Evolutionary conservation across 1,140 invertebrate genomes (phyloP), one percentile per base, ranked within the genome.

Genomic region (Druon quercuslanigerum): DNA sequence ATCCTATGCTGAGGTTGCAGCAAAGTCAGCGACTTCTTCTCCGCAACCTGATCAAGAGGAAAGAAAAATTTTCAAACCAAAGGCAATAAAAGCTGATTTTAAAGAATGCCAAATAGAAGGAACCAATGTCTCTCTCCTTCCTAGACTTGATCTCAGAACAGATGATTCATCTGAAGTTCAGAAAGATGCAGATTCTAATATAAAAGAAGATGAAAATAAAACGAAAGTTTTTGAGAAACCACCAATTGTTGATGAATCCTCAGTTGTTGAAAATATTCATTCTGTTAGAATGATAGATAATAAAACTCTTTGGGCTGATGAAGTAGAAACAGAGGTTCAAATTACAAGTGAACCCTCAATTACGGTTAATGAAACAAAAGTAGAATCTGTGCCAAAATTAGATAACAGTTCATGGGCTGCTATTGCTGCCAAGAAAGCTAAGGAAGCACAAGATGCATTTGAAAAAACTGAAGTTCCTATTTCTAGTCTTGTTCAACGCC

Each of bases 1-100:
- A 89, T 93, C 93, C 7, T 94, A 94, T 76, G 93, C 93, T 51
- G 91, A 92, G 87, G 91, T 94, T 14, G 89, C 94, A 14, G 92
- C 93, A 19, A 91, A 91, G 82, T 90, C 89, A 4, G 77, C 75
- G 13, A 74, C 60, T 60, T 71, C 76, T 11, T 79, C 82, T 7
- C 78, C 84, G 0, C 83, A 84, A 56, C 17, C 9, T n/a, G 56
- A 51, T 33, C 57, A 83, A 51, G 79, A 83, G 25, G 78, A 85
- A n/a, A 50, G 57, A 3, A 52, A 60, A 13, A 71, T 79, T 12
- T 1, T 79, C 0, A 84, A 83, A 79, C 74, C 83, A 33, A 25
- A 80, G 72, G 60, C 82, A 11, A 19, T 80, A 20, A 76, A 75
- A 33, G 51, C n/a, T 5, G 60, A 71, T 19, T 7, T 46, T 20